Base-by-base conservation (phyloP, 1,140 invertebrate genomes). In the Brachionus koreanus region DNA sequence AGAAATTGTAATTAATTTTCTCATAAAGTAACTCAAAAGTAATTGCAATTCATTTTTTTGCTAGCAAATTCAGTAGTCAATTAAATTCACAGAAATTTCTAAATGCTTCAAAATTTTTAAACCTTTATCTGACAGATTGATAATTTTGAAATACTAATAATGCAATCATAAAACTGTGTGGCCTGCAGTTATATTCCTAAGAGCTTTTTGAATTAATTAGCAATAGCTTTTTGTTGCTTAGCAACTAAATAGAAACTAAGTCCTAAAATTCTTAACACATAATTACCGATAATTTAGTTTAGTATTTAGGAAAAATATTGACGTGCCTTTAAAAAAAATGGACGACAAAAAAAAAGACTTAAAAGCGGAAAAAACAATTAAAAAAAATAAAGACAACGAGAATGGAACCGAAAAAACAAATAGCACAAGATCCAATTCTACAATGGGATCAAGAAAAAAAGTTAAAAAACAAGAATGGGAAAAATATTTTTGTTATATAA, bases 401-500 rank as follows among this genome's bases (percentile, higher is more conserved):
- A 57, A 57, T 57, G 49, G 49, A 16, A 23, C 49, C 9, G 49
- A 23, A 7, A 65, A 65, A 65, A 65, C 25, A 65, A 65, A 37
- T 9, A 57, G 49, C 16, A 57, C 49, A 9, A 57, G 65, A n/a
- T 69, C 37, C 33, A 39, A 65, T 12, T 65, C 63, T 6, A 35
- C 63, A 7, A 65, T 23, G n/a, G 49, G 19, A 23, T 33, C 63
- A 7, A 65, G 63, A 33, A 65, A 33, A 65, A 69, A 69, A 69
- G 5, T 16, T 19, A 69, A 69, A 39, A 69, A 39, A 39, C 65
- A 69, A n/a, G 65, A 69, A 35, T 69, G 65, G 65, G 65, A 69
- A 39, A 69, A 69, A 69, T 69, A 69, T 39, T 69, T 69, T 69
- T 69, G 65, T n/a, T 69, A 69, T 9, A 69, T 69, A 37, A 69